Evolutionary conservation across 2,113 vertebrate species (phyloP).

Genomic region (Chamaea fasciata): DNA sequence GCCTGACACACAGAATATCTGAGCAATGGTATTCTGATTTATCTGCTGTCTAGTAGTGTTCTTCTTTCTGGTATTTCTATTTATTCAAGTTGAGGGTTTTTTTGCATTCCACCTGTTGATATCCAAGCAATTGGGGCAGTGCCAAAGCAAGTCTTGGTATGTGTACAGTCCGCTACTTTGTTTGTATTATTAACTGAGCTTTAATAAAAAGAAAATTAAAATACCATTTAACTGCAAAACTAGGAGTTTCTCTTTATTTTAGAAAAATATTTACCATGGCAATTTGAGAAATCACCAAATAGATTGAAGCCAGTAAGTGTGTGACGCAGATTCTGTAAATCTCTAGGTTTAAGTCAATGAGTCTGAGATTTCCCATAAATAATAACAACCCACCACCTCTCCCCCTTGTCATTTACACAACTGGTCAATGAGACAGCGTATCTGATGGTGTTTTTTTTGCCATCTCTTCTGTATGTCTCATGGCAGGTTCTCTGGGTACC

Average conservation of each 20-base stretch:
- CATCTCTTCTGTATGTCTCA: background rate
- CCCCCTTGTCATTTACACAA: background rate
- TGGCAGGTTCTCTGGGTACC: background rate
- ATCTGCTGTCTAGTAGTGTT: background rate
- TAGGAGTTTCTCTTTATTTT: background rate
- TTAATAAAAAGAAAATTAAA: background rate
- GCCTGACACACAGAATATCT: background rate
- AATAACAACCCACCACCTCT: background rate
- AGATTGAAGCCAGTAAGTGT: background rate
- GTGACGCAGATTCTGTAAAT: background rate
- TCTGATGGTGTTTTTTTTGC: background rate
- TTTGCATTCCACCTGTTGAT: background rate
- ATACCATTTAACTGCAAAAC: background rate
- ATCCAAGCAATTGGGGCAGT: background rate
- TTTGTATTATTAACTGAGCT: background rate
- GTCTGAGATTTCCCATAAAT: background rate
- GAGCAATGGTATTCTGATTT: background rate
- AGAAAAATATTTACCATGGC: background rate
- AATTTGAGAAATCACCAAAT: background rate
- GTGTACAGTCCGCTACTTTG: background rate
- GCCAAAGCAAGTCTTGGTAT: background rate
- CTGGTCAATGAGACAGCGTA: background rate
- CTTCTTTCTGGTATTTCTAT: background rate
- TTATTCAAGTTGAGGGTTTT: background rate
- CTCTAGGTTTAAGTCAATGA: background rate